Percentiles rank a stretch among this genome's conserved stretches.
Evolutionary conservation across 2,888 invertebrate genomes (phyloP).

Genomic region (Heliconius sara): DNA sequence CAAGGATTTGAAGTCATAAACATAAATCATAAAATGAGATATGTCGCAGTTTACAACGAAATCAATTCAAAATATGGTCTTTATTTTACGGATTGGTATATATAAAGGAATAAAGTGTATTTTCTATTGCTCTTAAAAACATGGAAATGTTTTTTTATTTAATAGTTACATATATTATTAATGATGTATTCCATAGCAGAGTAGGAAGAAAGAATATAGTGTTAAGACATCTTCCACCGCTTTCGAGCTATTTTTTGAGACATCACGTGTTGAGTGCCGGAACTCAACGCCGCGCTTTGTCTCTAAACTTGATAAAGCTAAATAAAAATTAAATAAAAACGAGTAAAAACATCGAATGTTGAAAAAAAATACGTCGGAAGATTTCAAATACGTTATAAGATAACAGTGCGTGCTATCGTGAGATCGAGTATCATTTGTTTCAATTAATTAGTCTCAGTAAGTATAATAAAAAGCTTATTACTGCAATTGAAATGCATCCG

Average conservation of each 20-base stretch:
- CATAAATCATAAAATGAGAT: constrained; percentile 23
- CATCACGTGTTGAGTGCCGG: background rate
- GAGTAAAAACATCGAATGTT: background rate
- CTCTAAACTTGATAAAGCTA: too few species aligned
- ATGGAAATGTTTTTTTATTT: background rate
- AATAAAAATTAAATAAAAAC: background rate
- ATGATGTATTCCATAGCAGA: too few species aligned
- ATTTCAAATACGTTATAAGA: background rate
- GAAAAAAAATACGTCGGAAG: background rate
- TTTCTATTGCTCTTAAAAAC: background rate
- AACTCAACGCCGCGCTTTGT: background rate
- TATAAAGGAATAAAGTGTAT: background rate
- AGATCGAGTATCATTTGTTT: background rate
- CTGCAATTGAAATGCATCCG: constrained; percentile 8
- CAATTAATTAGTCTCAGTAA: constrained; percentile 8
- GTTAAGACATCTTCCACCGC: too few species aligned
- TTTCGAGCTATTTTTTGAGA: too few species aligned
- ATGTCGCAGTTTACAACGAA: constrained; percentile 18
- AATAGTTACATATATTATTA: background rate
- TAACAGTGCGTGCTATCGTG: background rate
- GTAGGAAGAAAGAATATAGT: too few species aligned
- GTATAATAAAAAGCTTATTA: background rate
- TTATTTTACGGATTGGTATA: background rate
- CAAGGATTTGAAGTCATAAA: constrained; percentile 10
- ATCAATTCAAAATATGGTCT: background rate